phyloP scores from a whole-genome alignment of 2,113 vertebrate species.

The Brienomyrus brachyistius region DNA sequence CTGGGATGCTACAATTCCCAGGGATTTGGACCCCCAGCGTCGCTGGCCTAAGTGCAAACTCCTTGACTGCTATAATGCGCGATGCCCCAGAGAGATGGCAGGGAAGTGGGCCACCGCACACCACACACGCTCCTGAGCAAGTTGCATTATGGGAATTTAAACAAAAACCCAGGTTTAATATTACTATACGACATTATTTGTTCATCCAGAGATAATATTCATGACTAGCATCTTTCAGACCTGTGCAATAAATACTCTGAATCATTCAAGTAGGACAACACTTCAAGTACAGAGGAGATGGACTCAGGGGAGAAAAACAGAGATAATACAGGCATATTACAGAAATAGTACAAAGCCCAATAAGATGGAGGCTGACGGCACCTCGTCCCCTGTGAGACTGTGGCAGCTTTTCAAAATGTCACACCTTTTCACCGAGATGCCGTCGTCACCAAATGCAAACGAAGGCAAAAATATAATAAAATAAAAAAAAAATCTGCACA shows the following conservation, averaged over 20 bases:
- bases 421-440: not conserved
- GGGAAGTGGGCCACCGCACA: not conserved
- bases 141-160: not conserved
- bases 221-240: not conserved
- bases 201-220: not conserved
- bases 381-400: not conserved
- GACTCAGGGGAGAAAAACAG: not conserved
- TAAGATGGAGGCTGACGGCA: not conserved
- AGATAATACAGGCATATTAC: not conserved
- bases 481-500: constrained; percentile 18
- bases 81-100: not conserved
- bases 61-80: not conserved
- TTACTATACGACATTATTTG: not conserved
- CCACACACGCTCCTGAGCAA: not conserved
- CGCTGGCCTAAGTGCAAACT: not conserved
- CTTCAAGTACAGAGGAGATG: not conserved
- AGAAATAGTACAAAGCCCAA: not conserved
- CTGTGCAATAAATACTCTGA: not conserved
- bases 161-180: not conserved
- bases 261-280: not conserved
- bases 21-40: not conserved
- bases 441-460: not conserved
- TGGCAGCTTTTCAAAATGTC: not conserved
- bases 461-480: not conserved
- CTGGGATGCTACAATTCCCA: not conserved